Conservation (phyloP, 2,888 invertebrate species). For the Selenia dentaria region DNA sequence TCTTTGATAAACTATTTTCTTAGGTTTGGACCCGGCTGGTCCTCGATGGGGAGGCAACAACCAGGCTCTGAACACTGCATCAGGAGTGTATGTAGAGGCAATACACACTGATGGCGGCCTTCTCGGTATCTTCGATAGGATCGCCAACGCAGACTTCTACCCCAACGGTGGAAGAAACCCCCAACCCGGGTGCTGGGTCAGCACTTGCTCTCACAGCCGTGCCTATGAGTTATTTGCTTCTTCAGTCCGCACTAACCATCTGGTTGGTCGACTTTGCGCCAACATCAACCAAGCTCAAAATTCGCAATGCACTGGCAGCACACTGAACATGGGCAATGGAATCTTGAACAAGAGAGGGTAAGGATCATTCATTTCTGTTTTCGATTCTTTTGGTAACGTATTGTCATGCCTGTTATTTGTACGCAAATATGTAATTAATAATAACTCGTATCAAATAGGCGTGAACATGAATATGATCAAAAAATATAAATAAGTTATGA, state of each 20-base stretch:
- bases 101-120: constrained; percentile 68
- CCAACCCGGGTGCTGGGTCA: constrained; percentile 64
- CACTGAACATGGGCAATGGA: constrained; percentile 56
- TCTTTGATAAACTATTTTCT: neutral
- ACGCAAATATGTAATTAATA: no score
- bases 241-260: constrained; percentile 52
- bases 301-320: constrained; percentile 45
- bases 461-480: no score
- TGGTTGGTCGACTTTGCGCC: constrained; percentile 52
- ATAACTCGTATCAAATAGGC: no score
- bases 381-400: no score
- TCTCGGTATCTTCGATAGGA: constrained; percentile 59
- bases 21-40: constrained; percentile 67
- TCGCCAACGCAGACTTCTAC: constrained; percentile 65
- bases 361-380: no score
- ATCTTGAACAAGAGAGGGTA: constrained; percentile 53
- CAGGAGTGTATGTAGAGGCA: constrained; percentile 62
- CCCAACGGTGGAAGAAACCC: constrained; percentile 66
- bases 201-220: constrained; percentile 64
- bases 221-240: constrained; percentile 58
- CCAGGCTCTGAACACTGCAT: constrained; percentile 49
- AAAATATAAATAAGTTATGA: no score
- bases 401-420: no score
- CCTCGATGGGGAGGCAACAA: constrained; percentile 58
- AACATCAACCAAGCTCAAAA: constrained; percentile 49